Evolutionary conservation across 2,888 invertebrate species (phyloP), one percentile per base, ranked within the genome.

Genomic region (Acleris literana): DNA sequence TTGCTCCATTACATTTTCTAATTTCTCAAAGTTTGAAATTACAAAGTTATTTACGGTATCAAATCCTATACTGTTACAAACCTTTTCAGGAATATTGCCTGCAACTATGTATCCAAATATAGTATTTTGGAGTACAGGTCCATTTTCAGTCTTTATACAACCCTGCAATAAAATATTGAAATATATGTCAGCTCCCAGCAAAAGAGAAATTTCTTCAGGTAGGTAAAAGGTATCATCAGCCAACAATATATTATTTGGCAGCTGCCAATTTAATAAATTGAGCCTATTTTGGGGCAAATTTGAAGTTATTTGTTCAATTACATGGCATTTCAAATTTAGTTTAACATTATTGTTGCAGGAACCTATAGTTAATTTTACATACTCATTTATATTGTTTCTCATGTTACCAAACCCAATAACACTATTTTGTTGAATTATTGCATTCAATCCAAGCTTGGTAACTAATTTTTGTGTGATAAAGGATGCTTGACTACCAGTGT

Each of bases 1-100:
- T 13, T 68, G 25, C 44, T 71, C 63, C 71, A 74, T 72, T 1
- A 71, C 48, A 61, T 71, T 43, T 56, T 69, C 67, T 53, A 73
- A 69, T 16, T 70, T 72, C 22, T 46, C 55, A 16, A 17, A 11
- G 48, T 67, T 44, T 59, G 51, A 66, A 63, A 63, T 62, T 3
- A 53, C 63, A 54, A 64, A 68, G 33, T 67, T 69, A 11, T 54
- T 43, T 13, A 68, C 65, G 7, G 59, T 51, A 9, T 60, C 18
- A n/a, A 18, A 44, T 48, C 46, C 25, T 16, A 25, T 22, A 57
- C 7, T n/a, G 2, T 46, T 25, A 46, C 57, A 46, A 22, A 43
- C 46, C n/a, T 57, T 25, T 44, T 20, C 48, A 29, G 49, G 49
- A 48, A 49, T 58, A 56, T 44, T 68, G 46, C 70, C 70, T 39